Evolutionary conservation across 2,113 vertebrate species (phyloP).

Genomic region (Cisticola juncidis): DNA sequence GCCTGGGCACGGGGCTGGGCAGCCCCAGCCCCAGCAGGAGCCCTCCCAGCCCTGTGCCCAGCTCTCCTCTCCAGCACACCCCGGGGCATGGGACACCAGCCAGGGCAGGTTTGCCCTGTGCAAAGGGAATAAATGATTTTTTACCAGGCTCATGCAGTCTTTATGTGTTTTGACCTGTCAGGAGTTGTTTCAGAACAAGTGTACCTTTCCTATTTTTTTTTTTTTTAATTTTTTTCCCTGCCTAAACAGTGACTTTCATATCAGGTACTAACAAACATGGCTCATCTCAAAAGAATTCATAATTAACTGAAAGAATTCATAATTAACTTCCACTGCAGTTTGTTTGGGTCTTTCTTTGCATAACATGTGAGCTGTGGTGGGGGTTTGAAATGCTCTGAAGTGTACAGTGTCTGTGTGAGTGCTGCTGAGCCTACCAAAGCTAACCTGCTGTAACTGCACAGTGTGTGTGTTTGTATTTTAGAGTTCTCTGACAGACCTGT

Average conservation of each 20-base stretch:
- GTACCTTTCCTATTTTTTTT: background rate
- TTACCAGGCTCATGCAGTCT: background rate
- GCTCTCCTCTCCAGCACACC: accelerated
- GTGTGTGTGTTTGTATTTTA: conserved; percentile 67
- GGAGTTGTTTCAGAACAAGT: conserved; percentile 16
- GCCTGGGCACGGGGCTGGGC: background rate
- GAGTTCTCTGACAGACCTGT: conserved; percentile 77
- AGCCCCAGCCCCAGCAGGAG: background rate
- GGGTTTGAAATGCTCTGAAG: conserved; percentile 27
- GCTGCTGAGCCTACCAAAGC: conserved; percentile 39
- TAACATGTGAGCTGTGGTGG: background rate
- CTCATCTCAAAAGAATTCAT: conserved; percentile 66
- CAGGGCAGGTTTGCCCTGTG: background rate
- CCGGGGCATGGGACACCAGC: background rate
- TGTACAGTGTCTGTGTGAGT: conserved; percentile 25
- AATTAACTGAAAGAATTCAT: conserved; percentile 64
- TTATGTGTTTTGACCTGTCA: conserved; percentile 33
- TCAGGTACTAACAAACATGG: conserved; percentile 70
- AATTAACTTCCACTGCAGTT: conserved; percentile 41
- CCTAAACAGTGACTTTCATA: conserved; percentile 52
- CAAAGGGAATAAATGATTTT: background rate
- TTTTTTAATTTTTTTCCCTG: background rate
- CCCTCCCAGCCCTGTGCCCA: background rate
- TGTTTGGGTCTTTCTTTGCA: conserved; percentile 34
- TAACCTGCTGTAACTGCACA: conserved; percentile 74